Base-by-base conservation (phyloP, 2,888 invertebrate species). In the Heteromyza rotundicornis region DNA sequence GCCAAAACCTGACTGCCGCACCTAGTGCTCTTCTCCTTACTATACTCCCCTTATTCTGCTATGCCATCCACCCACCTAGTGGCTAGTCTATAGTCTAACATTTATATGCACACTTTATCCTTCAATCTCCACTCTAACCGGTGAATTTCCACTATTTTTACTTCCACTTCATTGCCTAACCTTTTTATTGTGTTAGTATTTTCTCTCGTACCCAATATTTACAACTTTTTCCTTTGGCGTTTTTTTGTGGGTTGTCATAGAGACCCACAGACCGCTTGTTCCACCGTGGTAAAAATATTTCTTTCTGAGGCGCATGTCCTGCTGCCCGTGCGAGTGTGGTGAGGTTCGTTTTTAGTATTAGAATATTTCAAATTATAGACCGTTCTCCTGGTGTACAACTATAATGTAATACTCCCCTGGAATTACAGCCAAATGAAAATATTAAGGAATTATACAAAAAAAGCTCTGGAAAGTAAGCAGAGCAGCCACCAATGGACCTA, bases 1-100 rank as follows among this genome's bases (percentile, higher is more conserved):
- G 75, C 72, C 75, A 76, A n/a, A n/a, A 67, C 53, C 67, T 60
- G 57, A 36, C 73, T 75, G 75, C 47, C 47, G 20, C 73, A 63
- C 73, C 73, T 66, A 63, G 65, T 61, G 14, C 5, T 5, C 32
- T 12, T 8, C 32, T 5, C 32, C 12, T 32, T 32, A 32, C 12
- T 32, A 12, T 32, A 12, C 32, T 12, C 32, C 5, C 32, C 12
- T 5, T 32, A 32, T 32, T 32, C 32, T 5, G 32, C 32, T 8
- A 32, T 32, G 32, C 12, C 32, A 5, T 32, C 12, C 32, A 32
- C 7, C 7, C 32, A 32, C 7, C 32, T 32, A 32, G 32, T 8
- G n/a, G n/a, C n/a, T n/a, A n/a, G n/a, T n/a, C n/a, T n/a, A n/a
- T n/a, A n/a, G n/a, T n/a, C n/a, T n/a, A n/a, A n/a, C n/a, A n/a